A percentile compares a stretch with the other conserved stretches of the same genome.
These are phyloP conservation scores for Nymphicus hollandicus DNA, from an alignment of 2,113 vertebrate genomes.

Conservation along the genomic window DNA sequence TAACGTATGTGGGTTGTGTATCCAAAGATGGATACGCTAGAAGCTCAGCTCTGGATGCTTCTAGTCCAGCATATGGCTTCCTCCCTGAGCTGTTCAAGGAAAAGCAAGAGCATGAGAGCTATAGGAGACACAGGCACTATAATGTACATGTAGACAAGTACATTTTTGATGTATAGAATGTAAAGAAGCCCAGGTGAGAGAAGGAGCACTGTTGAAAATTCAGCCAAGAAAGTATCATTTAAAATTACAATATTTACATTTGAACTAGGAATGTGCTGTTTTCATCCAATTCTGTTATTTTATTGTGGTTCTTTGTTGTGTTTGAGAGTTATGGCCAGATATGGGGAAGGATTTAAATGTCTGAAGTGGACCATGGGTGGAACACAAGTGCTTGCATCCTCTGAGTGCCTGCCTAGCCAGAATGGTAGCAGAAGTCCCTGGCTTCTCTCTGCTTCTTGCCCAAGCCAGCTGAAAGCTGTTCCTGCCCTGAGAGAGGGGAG, in stretches of 20 bases:
- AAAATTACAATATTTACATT: not conserved
- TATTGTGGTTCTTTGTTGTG: not conserved
- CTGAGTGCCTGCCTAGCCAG: not conserved
- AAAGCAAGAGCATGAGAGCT: not conserved
- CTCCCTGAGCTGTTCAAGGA: not conserved
- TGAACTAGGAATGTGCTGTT: not conserved
- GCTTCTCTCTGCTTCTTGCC: not conserved
- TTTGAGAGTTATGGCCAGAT: not conserved
- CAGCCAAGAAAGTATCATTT: not conserved
- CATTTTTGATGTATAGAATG: not conserved
- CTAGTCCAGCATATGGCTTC: not conserved
- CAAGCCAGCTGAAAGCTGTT: not conserved
- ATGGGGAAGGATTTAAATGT: not conserved
- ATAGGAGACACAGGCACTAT: not conserved
- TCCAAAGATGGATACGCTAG: too few species aligned
- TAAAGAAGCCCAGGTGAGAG: not conserved
- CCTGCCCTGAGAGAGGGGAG: not conserved
- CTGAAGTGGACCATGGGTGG: not conserved
- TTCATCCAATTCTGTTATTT: not conserved
- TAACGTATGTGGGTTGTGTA: not conserved
- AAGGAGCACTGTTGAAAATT: not conserved
- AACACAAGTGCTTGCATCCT: fast-evolving
- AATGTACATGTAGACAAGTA: not conserved
- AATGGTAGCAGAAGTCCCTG: not conserved
- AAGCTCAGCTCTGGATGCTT: not conserved